Conservation (phyloP, 2,797 vertebrate genomes). For the Apodemus agrarius region DNA sequence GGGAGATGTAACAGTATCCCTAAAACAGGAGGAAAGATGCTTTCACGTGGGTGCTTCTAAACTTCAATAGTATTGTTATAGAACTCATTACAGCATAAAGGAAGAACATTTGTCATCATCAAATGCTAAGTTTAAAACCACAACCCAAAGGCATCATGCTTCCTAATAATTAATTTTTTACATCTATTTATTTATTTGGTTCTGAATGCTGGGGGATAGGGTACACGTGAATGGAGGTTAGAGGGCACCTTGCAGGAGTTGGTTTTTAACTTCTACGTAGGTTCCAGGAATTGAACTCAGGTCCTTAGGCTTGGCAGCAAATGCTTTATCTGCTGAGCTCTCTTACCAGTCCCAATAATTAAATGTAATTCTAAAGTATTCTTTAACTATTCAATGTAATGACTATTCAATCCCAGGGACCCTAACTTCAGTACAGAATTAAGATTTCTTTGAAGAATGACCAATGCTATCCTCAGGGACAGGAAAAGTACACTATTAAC, state of each 20-base stretch:
- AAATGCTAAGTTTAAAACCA: conserved; percentile 53
- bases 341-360: neutral
- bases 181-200: neutral
- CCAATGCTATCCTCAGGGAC: neutral
- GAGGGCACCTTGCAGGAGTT: neutral
- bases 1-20: conserved; percentile 81
- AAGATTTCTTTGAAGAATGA: conserved; percentile 9
- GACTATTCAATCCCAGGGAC: neutral
- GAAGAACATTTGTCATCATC: neutral
- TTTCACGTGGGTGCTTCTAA: neutral
- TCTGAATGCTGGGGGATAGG: neutral
- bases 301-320: neutral
- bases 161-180: neutral
- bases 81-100: neutral
- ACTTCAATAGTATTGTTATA: neutral
- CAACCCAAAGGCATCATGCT: conserved; percentile 18
- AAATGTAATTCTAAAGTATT: neutral
- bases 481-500: neutral
- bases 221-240: neutral
- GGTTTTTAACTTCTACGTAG: neutral
- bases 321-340: neutral
- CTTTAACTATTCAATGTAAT: neutral
- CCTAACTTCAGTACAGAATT: neutral
- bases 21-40: conserved; percentile 21
- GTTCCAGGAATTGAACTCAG: neutral